Percentiles rank a stretch among this genome's conserved stretches.
phyloP scores from a whole-genome alignment of 2,888 invertebrate genomes.

The Stictocephala bisonia region DNA sequence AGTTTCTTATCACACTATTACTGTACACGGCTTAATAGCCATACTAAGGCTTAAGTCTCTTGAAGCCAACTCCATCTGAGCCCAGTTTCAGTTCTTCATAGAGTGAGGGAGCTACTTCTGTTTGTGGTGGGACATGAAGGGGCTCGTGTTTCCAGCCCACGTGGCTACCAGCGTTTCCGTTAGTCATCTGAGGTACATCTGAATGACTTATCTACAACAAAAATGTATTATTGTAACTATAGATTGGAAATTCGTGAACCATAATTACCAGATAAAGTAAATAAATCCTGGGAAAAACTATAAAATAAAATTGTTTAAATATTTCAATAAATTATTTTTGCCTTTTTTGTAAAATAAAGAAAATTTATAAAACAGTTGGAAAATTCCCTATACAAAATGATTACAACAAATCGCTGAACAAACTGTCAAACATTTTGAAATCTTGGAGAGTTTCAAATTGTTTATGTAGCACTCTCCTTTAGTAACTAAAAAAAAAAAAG shows the following conservation, averaged over 20 bases:
- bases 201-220: slow-evolving; percentile 44
- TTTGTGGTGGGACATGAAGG: slow-evolving; percentile 69
- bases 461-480: too few relatives aligned
- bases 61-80: slow-evolving; percentile 84
- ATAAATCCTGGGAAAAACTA: neutral
- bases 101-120: slow-evolving; percentile 80
- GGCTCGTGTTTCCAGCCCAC: slow-evolving; percentile 77
- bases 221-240: too few relatives aligned
- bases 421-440: too few relatives aligned
- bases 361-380: too few relatives aligned
- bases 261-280: neutral
- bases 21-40: neutral
- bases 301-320: too few relatives aligned
- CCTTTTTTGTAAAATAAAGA: too few relatives aligned
- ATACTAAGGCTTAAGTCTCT: slow-evolving; percentile 78
- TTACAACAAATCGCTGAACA: too few relatives aligned
- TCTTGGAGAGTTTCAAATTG: too few relatives aligned
- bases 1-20: neutral
- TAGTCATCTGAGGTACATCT: slow-evolving; percentile 11
- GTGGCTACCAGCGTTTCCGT: slow-evolving; percentile 18
- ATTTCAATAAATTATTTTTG: too few relatives aligned
- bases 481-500: too few relatives aligned
- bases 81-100: slow-evolving; percentile 86
- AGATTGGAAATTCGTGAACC: too few relatives aligned
- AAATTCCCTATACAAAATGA: too few relatives aligned